Conservation (phyloP, 2,888 invertebrate species). For the Protonemura montana region DNA sequence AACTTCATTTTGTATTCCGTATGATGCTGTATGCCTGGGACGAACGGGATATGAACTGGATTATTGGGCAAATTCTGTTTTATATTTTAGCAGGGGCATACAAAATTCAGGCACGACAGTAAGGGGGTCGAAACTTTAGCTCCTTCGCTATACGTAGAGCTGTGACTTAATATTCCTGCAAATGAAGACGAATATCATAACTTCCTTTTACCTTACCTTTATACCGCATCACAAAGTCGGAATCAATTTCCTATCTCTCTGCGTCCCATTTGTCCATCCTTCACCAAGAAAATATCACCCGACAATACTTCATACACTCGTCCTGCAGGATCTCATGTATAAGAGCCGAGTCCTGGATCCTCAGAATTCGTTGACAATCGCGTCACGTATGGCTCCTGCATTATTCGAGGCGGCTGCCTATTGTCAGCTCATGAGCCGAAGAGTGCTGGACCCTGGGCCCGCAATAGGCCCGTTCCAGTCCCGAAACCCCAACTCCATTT, state of each 20-base stretch:
- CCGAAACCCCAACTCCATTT: background rate
- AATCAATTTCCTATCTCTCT: background rate
- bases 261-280: background rate
- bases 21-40: slow-evolving; percentile 7
- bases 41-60: slow-evolving; percentile 27
- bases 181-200: background rate
- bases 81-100: slow-evolving; percentile 18
- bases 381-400: background rate
- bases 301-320: background rate
- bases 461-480: background rate
- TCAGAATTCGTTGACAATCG: background rate
- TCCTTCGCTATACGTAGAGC: background rate
- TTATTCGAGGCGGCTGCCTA: slow-evolving; percentile 10
- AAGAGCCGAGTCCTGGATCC: background rate
- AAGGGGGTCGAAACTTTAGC: background rate
- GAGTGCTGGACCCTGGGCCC: background rate
- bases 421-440: background rate
- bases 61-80: slow-evolving; percentile 22
- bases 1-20: slow-evolving; percentile 14
- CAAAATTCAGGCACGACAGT: background rate
- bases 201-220: background rate
- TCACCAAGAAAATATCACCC: background rate
- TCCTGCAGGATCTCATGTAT: slow-evolving; percentile 7
- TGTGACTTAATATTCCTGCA: background rate
- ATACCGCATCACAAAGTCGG: background rate